Base-by-base conservation (phyloP, 2,888 invertebrate species). In the Crocallis elinguaria region DNA sequence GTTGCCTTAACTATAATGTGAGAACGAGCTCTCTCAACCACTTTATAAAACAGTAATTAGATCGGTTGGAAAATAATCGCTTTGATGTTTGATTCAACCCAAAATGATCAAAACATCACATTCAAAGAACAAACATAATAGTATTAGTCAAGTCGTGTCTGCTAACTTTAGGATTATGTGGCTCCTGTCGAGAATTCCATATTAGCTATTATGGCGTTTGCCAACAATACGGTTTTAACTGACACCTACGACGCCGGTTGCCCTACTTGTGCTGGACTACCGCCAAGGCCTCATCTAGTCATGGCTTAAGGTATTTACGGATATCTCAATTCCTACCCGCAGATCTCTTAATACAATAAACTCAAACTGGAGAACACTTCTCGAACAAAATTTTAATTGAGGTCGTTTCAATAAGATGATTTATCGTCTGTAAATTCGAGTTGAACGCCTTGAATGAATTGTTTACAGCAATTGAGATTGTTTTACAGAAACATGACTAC, bases 181-280 rank as follows among this genome's bases (percentile, higher is more conserved):
- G 35, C 43, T 43, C n/a, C 41, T 53, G 64, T 65, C 63, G 66
- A 66, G 75, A 81, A 83, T 80, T 77, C 77, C 72, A 73, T 74
- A 82, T 75, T 78, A 73, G 75, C 80, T 81, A 79, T 83, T 83
- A 82, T 75, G 80, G 84, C 64, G 77, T 74, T 79, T 86, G 89
- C 88, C 86, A 89, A 84, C 81, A 83, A 81, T 57, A 88, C 85
- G 84, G 85, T 88, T 71, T 72, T 76, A 19, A 73, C 77, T 76
- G 81, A 80, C 77, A 83, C 79, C 80, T 78, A 83, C 78, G 73
- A 73, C 25, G n/a, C n/a, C n/a, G 37, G 21, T 71, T 83, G 88
- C 77, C 84, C 88, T 76, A 86, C 77, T 82, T 88, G 67, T 60
- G 72, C 83, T 89, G 89, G 88, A 87, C 74, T 59, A 64, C 60